Conservation (phyloP, 2,888 invertebrate genomes). For the Ceramica pisi region DNA sequence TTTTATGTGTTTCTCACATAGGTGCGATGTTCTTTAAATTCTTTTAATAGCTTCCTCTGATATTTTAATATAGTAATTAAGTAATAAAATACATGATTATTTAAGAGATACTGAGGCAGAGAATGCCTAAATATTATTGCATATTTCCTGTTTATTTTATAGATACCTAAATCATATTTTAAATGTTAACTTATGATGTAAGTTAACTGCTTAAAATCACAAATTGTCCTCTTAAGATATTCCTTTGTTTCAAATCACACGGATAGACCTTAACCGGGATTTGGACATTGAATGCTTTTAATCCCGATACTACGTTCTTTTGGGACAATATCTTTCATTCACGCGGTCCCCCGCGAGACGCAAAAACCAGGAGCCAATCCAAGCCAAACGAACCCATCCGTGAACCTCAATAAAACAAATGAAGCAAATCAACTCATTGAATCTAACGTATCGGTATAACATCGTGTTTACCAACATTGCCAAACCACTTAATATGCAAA, state of each 20-base stretch:
- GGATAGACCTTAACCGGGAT: background rate
- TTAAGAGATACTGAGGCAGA: background rate
- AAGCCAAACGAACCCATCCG: constrained; percentile 4
- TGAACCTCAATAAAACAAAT: constrained; percentile 42
- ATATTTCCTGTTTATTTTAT: background rate
- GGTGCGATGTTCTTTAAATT: constrained; percentile 35
- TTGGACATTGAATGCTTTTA: background rate
- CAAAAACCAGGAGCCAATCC: background rate
- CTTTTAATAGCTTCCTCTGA: constrained; percentile 12
- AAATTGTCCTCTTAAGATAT: constrained; percentile 47
- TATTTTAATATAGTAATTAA: constrained; percentile 7
- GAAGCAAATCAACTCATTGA: constrained; percentile 43
- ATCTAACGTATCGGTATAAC: constrained; percentile 23
- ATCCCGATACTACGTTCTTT: no score
- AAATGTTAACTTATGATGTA: no score
- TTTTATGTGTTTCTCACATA: constrained; percentile 18
- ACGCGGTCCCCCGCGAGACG: no score
- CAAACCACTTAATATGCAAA: constrained; percentile 62
- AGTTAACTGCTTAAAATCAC: constrained; percentile 27
- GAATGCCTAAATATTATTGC: background rate
- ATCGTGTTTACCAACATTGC: constrained; percentile 60
- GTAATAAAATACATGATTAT: constrained; percentile 32
- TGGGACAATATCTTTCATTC: background rate
- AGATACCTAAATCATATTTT: no score
- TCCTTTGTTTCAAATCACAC: constrained; percentile 46